Conservation (phyloP, 2,797 vertebrate species). For the Serranus cabrilla region DNA sequence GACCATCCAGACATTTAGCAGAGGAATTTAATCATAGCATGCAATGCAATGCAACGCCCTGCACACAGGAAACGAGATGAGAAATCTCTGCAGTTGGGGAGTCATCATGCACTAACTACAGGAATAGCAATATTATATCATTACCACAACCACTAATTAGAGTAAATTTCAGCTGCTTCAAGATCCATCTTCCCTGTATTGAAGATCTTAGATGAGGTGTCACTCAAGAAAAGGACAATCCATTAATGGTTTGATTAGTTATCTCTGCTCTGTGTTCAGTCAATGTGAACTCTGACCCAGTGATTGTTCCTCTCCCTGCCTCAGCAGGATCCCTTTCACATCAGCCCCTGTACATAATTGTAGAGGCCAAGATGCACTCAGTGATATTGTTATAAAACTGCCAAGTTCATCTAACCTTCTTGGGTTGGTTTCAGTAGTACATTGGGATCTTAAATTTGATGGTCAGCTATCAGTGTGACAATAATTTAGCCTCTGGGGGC, state of each 20-base stretch:
- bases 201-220: slow-evolving; percentile 50
- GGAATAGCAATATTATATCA: slow-evolving; percentile 31
- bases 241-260: slow-evolving; percentile 53
- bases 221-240: slow-evolving; percentile 38
- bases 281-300: slow-evolving; percentile 54
- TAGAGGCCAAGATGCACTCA: not conserved
- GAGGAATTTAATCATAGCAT: slow-evolving; percentile 48
- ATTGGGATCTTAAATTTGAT: not conserved
- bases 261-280: slow-evolving; percentile 25
- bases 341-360: slow-evolving; percentile 1
- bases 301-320: slow-evolving; percentile 9
- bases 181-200: slow-evolving; percentile 29
- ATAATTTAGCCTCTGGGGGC: too few species aligned
- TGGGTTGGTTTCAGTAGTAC: not conserved
- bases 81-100: slow-evolving; percentile 15
- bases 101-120: slow-evolving; percentile 1
- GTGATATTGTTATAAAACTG: not conserved
- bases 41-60: slow-evolving; percentile 18
- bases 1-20: slow-evolving; percentile 43
- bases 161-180: slow-evolving; percentile 13
- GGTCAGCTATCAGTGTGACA: too few species aligned
- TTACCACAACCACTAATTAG: slow-evolving; percentile 40
- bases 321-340: slow-evolving; percentile 17
- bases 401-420: not conserved
- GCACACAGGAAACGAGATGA: slow-evolving; percentile 29